Evolutionary conservation across 1,140 invertebrate species (phyloP).

Genomic region (Leptoteleia sp.): DNA sequence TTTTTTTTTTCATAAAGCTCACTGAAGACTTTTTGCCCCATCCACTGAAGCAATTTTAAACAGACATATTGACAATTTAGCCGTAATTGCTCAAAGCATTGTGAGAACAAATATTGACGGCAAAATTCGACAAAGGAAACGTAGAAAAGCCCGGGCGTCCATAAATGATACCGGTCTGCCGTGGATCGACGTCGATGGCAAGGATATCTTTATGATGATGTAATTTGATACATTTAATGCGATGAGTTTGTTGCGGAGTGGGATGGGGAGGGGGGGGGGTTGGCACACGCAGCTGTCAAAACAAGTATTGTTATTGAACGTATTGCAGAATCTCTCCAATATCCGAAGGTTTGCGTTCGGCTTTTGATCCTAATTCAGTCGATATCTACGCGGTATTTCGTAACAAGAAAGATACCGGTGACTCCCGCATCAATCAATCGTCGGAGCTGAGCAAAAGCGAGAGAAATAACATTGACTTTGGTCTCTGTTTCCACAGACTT

Average conservation of each 20-base stretch:
- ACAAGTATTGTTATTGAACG: constrained; percentile 51
- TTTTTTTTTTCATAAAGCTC: too few relatives aligned
- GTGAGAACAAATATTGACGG: constrained; percentile 14
- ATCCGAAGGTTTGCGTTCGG: constrained; percentile 43
- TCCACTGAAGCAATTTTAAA: constrained; percentile 12
- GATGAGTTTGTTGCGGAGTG: constrained; percentile 11
- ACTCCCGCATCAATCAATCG: constrained; percentile 63
- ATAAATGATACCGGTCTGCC: constrained; percentile 3
- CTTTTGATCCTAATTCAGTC: constrained; percentile 60
- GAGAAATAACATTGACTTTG: constrained; percentile 68
- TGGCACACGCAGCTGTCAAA: constrained; percentile 42
- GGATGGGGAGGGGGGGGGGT: too few relatives aligned
- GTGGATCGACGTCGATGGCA: background rate
- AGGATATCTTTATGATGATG: constrained; percentile 11
- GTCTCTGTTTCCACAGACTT: constrained; percentile 63
- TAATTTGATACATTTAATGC: constrained; percentile 23
- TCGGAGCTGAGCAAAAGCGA: constrained; percentile 50
- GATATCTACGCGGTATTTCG: constrained; percentile 49
- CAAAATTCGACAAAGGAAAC: constrained; percentile 2
- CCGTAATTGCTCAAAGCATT: constrained; percentile 40
- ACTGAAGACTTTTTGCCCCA: too few relatives aligned
- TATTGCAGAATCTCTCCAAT: constrained; percentile 38
- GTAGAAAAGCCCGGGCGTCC: background rate
- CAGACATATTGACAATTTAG: constrained; percentile 19
- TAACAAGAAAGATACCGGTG: constrained; percentile 58